Evolutionary conservation across 1,140 invertebrate genomes (phyloP), one percentile per base, ranked within the genome.

Genomic region (Stegodyphus dumicola): DNA sequence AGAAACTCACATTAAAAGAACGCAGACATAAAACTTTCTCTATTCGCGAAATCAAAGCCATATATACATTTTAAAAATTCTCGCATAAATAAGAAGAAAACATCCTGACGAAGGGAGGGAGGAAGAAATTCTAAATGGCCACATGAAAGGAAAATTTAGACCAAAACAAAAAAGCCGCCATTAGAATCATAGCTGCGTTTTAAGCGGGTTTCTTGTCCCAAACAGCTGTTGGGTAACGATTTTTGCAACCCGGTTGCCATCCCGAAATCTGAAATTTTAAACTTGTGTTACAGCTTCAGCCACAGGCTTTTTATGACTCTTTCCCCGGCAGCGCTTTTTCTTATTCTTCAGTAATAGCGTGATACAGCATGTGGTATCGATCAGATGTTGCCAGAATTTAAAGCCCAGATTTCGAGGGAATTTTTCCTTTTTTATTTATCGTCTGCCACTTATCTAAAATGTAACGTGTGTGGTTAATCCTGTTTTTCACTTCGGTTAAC

Each of bases 181-280:
- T 78, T 78, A 69, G 77, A 69, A 66, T 51, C 65, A 78, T 78
- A 69, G 64, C 51, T 64, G 77, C 48, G 77, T 33, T 78, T 69
- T 78, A 69, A 78, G 77, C 66, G 18, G 77, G 65, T 33, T 78
- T 69, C 77, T 78, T 78, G 77, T 78, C 77, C 48, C 18, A 18
- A 69, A 69, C 77, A 78, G 64, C 77, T 78, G 77, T 67, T 49
- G 48, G 18, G 51, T 78, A 69, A 78, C 77, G 77, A 78, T 78
- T 78, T 78, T 78, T 78, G 77, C 15, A 33, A 48, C 56, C 18
- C 33, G 56, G 6, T 77, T 65, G 33, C 66, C 17, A 54, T 69
- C 77, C 33, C 60, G 15, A 78, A 78, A 78, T 78, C 65, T 78
- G 51, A 78, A 78, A 78, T 78, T 78, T 67, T 78, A 78, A 78